Evolutionary conservation across 2,797 vertebrate genomes (phyloP).

Genomic region (Poecilia picta): DNA sequence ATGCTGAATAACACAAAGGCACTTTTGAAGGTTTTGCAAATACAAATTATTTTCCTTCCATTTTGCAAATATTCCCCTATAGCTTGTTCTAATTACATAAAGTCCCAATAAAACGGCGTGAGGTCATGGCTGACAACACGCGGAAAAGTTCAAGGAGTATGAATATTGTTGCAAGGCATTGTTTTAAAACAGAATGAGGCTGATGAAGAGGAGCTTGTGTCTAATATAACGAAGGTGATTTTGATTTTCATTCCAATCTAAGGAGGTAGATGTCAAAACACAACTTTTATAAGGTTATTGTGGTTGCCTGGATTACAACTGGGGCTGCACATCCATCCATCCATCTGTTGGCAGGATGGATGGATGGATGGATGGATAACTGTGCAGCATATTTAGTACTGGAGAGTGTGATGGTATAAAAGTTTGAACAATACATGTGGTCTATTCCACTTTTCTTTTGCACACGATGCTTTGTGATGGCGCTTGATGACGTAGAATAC

Average conservation of each 20-base stretch:
- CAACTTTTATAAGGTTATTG: background rate
- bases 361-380: background rate
- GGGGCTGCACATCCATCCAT: no score
- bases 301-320: background rate
- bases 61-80: background rate
- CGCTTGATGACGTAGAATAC: background rate
- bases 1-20: background rate
- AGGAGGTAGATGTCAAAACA: background rate
- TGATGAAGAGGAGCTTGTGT: background rate
- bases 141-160: background rate
- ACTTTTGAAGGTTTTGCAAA: background rate
- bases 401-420: no score
- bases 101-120: background rate
- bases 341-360: background rate
- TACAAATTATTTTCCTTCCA: background rate
- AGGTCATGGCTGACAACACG: background rate
- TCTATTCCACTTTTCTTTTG: background rate
- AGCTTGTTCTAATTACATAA: background rate
- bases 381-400: background rate
- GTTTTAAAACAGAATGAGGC: background rate
- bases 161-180: background rate
- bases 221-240: background rate
- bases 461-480: background rate
- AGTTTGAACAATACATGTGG: background rate
- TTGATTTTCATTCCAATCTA: background rate